These are phyloP conservation scores for Synchiropus splendidus DNA, from an alignment of 2,113 vertebrate species.

Conservation along the genomic window DNA sequence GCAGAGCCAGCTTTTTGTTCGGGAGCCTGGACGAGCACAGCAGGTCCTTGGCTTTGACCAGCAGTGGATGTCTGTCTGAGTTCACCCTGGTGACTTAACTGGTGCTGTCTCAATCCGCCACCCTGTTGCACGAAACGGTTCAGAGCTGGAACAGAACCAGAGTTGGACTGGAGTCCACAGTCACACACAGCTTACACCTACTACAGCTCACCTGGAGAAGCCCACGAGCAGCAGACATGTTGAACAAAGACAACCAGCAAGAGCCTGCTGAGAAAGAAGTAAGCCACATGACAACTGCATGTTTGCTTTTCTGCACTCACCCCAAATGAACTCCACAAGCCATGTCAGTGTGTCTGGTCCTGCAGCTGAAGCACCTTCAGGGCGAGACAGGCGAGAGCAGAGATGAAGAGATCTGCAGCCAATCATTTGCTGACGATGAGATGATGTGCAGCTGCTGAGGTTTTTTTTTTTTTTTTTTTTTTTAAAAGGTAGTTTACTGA, in stretches of 20 bases:
- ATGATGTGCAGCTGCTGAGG: slow-evolving; percentile 34
- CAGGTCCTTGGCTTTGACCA: neutral
- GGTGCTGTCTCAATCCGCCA: neutral
- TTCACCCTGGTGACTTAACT: slow-evolving; percentile 29
- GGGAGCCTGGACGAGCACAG: neutral
- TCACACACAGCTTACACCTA: neutral
- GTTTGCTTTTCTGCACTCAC: too few relatives aligned
- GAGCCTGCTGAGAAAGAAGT: slow-evolving; percentile 18
- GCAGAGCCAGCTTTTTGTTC: neutral
- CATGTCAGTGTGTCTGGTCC: slow-evolving; percentile 19
- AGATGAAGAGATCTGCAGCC: slow-evolving; percentile 15
- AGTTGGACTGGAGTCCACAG: neutral
- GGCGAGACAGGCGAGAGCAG: neutral
- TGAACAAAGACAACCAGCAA: slow-evolving; percentile 35
- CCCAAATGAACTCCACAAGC: slow-evolving; percentile 47
- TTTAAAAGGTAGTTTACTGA: too few relatives aligned
- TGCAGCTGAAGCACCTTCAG: accelerated
- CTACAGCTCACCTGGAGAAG: slow-evolving; percentile 27
- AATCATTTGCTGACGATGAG: slow-evolving; percentile 24
- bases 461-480: too few relatives aligned
- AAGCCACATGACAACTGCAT: too few relatives aligned
- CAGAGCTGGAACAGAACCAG: slow-evolving; percentile 4
- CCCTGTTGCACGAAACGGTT: slow-evolving; percentile 13
- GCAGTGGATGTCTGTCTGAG: slow-evolving; percentile 27
- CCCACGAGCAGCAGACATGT: slow-evolving; percentile 29